Evolutionary conservation across 1,140 invertebrate genomes (phyloP), one percentile per base, ranked within the genome.

Genomic region (Sitophilus oryzae): DNA sequence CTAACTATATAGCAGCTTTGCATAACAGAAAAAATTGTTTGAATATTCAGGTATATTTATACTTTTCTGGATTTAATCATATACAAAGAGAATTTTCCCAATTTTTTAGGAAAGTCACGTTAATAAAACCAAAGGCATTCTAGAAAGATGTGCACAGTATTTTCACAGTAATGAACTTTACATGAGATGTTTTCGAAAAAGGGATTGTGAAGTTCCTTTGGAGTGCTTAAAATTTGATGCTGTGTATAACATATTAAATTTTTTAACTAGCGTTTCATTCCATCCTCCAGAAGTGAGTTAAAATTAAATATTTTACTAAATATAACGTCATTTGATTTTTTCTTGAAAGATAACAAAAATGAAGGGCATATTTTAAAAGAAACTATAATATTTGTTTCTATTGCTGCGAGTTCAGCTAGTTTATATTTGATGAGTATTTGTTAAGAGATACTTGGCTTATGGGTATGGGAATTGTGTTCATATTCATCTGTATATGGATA

Each of bases 1-100:
- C 88, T 42, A 96, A 95, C 74, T 96, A 95, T 69, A 82, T 96
- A 61, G 86, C 91, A 52, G 73, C 91, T 59, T 76, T 96, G 43
- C 81, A 81, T 14, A 90, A 91, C 66, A 84, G 84, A 65, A 80
- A 82, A 40, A 85, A 85, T 35, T 96, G 94, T 74, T 78, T 84
- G 62, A 81, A 85, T 61, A 81, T 93, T 30, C 85, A 81, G 41
- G 83, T 83, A 70, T 72, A 66, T 18, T 22, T 43, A n/a, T 18
- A 19, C 19, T 36, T 16, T 16, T 19, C 44, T 56, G 2, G 15
- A 41, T 44, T 49, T 45, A 36, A 40, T 41, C 52, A 34, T 37
- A 14, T 16, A 20, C n/a, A 59, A 30, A 23, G 18, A 46, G 15
- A 16, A 45, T 18, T 34, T n/a, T n/a, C n/a, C n/a, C 25, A 14